Conservation (phyloP, 2,797 vertebrate species). For the Chelmon rostratus region DNA sequence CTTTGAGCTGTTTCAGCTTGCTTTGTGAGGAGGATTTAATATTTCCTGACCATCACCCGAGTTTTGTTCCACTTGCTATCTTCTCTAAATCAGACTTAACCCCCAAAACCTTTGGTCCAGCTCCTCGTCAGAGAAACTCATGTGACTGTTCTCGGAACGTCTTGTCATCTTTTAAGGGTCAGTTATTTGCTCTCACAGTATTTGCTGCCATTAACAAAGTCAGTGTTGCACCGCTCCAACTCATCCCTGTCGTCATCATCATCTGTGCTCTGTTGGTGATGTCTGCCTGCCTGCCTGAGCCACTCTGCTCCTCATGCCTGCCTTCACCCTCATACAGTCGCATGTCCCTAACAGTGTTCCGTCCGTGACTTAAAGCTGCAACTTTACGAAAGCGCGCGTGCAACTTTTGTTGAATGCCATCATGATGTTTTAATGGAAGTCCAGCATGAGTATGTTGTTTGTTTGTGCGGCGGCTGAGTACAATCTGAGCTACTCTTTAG, state of each 20-base stretch:
- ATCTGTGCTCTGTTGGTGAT: constrained; percentile 80
- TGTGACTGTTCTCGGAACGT: background rate
- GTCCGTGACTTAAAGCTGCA: constrained; percentile 13
- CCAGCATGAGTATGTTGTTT: constrained; percentile 52
- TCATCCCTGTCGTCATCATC: constrained; percentile 45
- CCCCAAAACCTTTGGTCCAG: background rate
- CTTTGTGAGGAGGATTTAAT: background rate
- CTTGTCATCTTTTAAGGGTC: constrained; percentile 10
- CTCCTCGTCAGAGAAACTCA: background rate
- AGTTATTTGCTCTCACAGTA: constrained; percentile 20
- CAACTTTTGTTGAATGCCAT: constrained; percentile 36
- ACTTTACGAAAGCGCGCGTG: background rate
- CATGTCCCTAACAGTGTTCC: constrained; percentile 60
- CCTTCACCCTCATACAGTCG: constrained; percentile 61
- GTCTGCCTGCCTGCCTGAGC: constrained; percentile 87
- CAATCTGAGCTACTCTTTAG: constrained; percentile 26
- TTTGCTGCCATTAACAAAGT: constrained; percentile 68
- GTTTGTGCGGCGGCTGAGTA: constrained; percentile 20
- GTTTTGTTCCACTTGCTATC: background rate
- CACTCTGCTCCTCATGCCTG: constrained; percentile 90
- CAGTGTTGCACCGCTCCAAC: constrained; percentile 33
- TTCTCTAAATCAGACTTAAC: background rate
- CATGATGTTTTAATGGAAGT: constrained; percentile 23
- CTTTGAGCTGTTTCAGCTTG: background rate
- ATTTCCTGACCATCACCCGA: background rate